Conservation (phyloP, 2,797 vertebrate species). For the Rhinichthys osculus region DNA sequence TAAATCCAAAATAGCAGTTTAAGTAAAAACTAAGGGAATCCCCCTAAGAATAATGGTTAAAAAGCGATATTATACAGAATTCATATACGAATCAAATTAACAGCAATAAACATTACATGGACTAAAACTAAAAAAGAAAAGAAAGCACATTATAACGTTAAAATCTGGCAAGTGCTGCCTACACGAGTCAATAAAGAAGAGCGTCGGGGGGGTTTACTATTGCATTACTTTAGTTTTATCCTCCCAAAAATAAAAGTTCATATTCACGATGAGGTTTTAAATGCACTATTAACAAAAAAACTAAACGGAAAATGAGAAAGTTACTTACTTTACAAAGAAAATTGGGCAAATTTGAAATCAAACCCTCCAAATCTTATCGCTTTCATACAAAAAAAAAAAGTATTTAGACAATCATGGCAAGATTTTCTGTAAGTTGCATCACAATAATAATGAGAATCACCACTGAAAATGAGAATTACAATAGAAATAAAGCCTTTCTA, state of each 20-base stretch:
- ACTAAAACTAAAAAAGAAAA: slow-evolving; percentile 58
- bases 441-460: not conserved
- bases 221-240: not conserved
- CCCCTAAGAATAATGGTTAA: slow-evolving; percentile 91
- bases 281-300: not conserved
- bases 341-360: too few relatives aligned
- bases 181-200: slow-evolving; percentile 73
- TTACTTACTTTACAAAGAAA: too few relatives aligned
- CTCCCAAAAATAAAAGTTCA: not conserved
- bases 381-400: too few relatives aligned
- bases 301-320: not conserved
- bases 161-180: slow-evolving; percentile 82
- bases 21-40: slow-evolving; percentile 78
- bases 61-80: slow-evolving; percentile 69
- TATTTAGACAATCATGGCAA: not conserved
- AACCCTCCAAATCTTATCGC: too few relatives aligned
- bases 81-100: slow-evolving; percentile 56
- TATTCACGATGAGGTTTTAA: not conserved
- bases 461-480: not conserved
- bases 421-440: not conserved
- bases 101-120: slow-evolving; percentile 56
- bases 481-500: not conserved
- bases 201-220: not conserved
- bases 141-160: slow-evolving; percentile 60
- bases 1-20: slow-evolving; percentile 56